Percentiles rank a stretch among this genome's conserved stretches.
Conservation (phyloP, 2,888 invertebrate genomes). For the Nomada goodeniana region DNA sequence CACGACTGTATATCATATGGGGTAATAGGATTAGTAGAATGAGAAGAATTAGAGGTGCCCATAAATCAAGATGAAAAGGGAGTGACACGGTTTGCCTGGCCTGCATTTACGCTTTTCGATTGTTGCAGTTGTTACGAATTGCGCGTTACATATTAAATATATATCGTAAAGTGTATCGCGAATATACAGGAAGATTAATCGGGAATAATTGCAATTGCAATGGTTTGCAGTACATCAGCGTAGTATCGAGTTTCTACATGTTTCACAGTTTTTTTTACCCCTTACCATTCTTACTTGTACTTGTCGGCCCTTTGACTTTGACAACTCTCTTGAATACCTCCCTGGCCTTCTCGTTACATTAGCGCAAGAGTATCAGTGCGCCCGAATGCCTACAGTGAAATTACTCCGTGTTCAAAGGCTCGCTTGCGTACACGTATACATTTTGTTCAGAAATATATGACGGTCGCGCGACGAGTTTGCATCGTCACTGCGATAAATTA, state of each 20-base stretch:
- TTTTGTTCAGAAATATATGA: too few species aligned
- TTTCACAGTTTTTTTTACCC: not conserved
- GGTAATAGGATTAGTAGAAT: constrained; percentile 9
- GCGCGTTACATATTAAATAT: not conserved
- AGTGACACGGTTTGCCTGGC: not conserved
- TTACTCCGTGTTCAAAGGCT: not conserved
- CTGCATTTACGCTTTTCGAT: not conserved
- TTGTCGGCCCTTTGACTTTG: not conserved
- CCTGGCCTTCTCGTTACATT: not conserved
- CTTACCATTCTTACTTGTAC: not conserved
- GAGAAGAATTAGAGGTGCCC: constrained; percentile 9
- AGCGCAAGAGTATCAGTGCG: not conserved
- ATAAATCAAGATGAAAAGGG: constrained; percentile 2
- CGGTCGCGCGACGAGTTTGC: too few species aligned
- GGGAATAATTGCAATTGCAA: not conserved
- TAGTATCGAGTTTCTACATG: not conserved
- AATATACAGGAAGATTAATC: not conserved
- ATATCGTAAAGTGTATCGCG: too few species aligned
- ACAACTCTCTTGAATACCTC: not conserved
- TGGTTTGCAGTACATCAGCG: not conserved
- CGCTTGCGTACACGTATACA: too few species aligned
- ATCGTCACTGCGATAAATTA: too few species aligned
- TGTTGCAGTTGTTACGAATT: not conserved
- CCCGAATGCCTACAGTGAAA: not conserved
- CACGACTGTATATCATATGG: constrained; percentile 13